Evolutionary conservation across 2,888 invertebrate species (phyloP).

Genomic region (Heteromurus nitidus): DNA sequence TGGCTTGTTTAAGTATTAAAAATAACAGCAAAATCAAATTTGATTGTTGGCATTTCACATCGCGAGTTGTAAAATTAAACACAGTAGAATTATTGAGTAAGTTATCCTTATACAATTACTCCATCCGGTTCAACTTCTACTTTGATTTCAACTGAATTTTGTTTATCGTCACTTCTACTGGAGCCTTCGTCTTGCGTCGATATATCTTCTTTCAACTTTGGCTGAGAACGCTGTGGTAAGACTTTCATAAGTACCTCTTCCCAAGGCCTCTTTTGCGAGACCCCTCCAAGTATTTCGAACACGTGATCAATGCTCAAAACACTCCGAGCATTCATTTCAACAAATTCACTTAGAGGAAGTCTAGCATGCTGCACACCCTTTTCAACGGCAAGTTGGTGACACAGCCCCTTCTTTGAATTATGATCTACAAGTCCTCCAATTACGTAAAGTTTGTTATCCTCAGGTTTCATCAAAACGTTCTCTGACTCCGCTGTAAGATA

Average conservation of each 20-base stretch:
- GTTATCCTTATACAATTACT: too few species aligned
- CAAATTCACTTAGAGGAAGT: slow-evolving; percentile 90
- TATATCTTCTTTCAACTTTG: slow-evolving; percentile 75
- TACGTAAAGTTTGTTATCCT: slow-evolving; percentile 88
- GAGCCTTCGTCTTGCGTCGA: too few species aligned
- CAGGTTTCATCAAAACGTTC: slow-evolving; percentile 85
- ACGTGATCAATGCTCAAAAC: slow-evolving; percentile 98
- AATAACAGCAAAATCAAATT: too few species aligned
- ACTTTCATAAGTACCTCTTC: slow-evolving; percentile 85
- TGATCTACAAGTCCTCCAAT: slow-evolving; percentile 99
- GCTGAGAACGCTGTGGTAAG: slow-evolving; percentile 87
- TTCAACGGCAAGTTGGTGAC: slow-evolving; percentile 86
- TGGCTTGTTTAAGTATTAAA: too few species aligned
- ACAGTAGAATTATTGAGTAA: too few species aligned
- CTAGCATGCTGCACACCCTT: slow-evolving; percentile 88
- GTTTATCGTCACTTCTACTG: too few species aligned
- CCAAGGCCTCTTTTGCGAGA: slow-evolving; percentile 87
- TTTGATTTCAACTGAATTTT: too few species aligned
- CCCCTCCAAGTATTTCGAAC: slow-evolving; percentile 86
- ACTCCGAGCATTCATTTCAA: slow-evolving; percentile 93
- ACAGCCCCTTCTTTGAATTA: slow-evolving; percentile 94
- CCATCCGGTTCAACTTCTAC: too few species aligned
- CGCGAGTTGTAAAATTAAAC: too few species aligned
- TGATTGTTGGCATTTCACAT: too few species aligned
- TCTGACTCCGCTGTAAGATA: slow-evolving; percentile 97